These are phyloP conservation scores for Eospalax fontanierii DNA, from an alignment of 2,797 vertebrate genomes.

Conservation along the genomic window DNA sequence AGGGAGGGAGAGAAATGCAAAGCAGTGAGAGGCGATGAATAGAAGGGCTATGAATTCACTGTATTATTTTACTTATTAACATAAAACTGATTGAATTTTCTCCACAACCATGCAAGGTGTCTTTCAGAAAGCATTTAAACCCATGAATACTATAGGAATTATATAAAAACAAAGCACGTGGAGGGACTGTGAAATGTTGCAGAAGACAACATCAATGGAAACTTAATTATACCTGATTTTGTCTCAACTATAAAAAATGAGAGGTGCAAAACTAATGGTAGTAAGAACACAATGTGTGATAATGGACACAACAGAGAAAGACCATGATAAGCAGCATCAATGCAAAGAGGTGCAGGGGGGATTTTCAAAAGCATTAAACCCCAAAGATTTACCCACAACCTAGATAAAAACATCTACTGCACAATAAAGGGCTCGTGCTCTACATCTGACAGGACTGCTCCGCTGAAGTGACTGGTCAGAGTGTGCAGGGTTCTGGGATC, in stretches of 20 bases:
- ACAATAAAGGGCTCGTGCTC: background rate
- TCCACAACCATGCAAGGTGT: background rate
- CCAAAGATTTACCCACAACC: background rate
- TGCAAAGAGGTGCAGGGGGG: background rate
- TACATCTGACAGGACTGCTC: background rate
- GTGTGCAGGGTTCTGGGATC: background rate
- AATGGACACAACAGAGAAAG: background rate
- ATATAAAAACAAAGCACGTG: background rate
- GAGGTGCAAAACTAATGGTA: background rate
- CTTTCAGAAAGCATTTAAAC: slow-evolving; percentile 38
- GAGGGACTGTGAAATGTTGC: background rate
- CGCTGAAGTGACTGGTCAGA: background rate
- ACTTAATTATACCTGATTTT: slow-evolving; percentile 1
- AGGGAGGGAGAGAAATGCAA: background rate
- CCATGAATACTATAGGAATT: slow-evolving; percentile 13
- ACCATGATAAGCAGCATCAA: background rate
- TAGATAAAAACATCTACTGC: background rate
- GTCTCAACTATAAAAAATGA: background rate
- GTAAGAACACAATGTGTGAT: background rate
- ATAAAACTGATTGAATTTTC: slow-evolving; percentile 42
- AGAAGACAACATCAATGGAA: background rate
- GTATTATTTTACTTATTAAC: background rate
- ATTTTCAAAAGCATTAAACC: background rate
- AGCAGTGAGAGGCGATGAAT: background rate
- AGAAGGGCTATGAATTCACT: background rate